Evolutionary conservation across 1,140 invertebrate species (phyloP).

Genomic region (Caenorhabditis remanei): DNA sequence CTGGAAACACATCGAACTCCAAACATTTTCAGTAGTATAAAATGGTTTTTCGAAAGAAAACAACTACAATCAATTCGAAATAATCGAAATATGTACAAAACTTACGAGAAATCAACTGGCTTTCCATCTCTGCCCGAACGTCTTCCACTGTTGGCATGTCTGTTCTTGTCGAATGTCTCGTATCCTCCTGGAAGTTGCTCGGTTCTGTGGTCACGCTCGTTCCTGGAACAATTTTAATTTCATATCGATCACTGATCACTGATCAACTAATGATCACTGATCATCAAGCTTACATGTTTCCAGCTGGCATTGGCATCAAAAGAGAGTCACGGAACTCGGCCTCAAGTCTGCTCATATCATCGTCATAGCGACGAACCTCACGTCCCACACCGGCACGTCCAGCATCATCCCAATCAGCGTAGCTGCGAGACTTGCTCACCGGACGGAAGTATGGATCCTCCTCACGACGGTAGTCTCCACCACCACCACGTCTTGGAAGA

Average conservation of each 20-base stretch:
- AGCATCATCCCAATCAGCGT: conserved; percentile 68
- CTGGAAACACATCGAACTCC: no score
- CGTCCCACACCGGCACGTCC: conserved; percentile 60
- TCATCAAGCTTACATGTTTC: conserved; percentile 60
- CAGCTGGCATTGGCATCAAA: conserved; percentile 67
- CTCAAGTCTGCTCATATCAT: conserved; percentile 66
- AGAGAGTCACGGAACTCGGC: conserved; percentile 66
- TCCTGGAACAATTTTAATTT: neutral
- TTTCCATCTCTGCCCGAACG: conserved; percentile 64
- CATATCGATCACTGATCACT: no score
- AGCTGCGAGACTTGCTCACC: conserved; percentile 65
- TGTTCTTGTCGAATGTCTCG: conserved; percentile 67
- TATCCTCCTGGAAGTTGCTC: conserved; percentile 69
- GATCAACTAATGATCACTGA: neutral
- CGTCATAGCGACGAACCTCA: conserved; percentile 64
- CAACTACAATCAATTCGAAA: no score
- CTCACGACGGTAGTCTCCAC: conserved; percentile 58
- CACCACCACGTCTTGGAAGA: conserved; percentile 65
- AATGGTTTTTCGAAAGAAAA: no score
- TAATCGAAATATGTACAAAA: no score
- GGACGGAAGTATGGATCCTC: conserved; percentile 64
- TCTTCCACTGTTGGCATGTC: conserved; percentile 59
- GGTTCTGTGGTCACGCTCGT: conserved; percentile 66
- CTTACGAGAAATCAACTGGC: conserved; percentile 66
- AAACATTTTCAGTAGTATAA: no score